Evolutionary conservation across 2,113 vertebrate species (phyloP).

Genomic region (Hippocampus mohnikei): DNA sequence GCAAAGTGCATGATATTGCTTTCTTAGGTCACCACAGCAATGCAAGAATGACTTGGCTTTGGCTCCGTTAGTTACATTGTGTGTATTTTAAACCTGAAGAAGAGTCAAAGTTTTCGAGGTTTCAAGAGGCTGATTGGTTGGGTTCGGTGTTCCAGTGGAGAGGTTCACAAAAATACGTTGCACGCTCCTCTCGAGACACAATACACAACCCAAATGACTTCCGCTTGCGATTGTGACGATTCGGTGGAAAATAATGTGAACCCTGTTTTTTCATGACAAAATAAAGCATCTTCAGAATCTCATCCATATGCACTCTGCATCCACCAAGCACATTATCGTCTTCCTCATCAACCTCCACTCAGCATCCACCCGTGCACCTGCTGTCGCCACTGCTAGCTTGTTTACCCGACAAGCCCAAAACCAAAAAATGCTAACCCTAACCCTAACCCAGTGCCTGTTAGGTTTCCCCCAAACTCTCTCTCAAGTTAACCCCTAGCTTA

Average conservation of each 20-base stretch:
- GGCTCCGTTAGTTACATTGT: slow-evolving; percentile 23
- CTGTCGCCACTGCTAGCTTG: slow-evolving; percentile 13
- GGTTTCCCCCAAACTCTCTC: background rate
- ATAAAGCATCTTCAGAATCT: slow-evolving; percentile 80
- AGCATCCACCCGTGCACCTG: slow-evolving; percentile 33
- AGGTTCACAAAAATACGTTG: background rate
- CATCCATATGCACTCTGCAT: slow-evolving; percentile 36
- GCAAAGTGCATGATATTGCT: slow-evolving; percentile 65
- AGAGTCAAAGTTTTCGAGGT: slow-evolving; percentile 16
- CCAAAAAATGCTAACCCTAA: no score
- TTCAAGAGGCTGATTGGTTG: slow-evolving; percentile 21
- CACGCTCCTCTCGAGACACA: background rate
- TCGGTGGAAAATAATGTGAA: slow-evolving; percentile 63
- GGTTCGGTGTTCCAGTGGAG: slow-evolving; percentile 18
- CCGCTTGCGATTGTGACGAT: slow-evolving; percentile 20
- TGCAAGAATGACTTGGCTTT: slow-evolving; percentile 42
- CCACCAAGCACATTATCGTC: slow-evolving; percentile 23
- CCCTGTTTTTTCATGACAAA: slow-evolving; percentile 72
- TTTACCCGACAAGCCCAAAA: background rate
- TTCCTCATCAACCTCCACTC: slow-evolving; percentile 15
- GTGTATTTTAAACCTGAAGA: slow-evolving; percentile 33
- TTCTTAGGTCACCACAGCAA: slow-evolving; percentile 52
- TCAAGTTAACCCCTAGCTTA: background rate
- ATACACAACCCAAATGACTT: slow-evolving; percentile 4
- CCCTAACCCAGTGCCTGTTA: no score